These are phyloP conservation scores for Esox niger DNA, from an alignment of 2,113 vertebrate genomes.

Conservation along the genomic window DNA sequence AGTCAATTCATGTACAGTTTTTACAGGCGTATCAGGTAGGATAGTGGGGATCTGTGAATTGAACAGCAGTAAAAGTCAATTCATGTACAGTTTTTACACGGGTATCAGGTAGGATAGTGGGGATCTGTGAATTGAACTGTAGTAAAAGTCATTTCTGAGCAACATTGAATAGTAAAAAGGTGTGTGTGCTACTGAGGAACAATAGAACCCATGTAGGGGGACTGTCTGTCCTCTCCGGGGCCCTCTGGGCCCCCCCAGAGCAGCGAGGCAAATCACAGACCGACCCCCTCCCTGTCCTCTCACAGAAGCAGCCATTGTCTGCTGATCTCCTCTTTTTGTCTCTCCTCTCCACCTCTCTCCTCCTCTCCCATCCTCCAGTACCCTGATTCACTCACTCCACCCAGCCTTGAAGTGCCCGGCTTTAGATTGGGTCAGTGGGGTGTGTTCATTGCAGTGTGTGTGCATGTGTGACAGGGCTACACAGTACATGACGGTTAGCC, in stretches of 20 bases:
- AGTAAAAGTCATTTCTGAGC: too few species aligned
- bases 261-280: background rate
- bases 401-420: background rate
- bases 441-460: background rate
- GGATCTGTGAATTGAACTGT: too few species aligned
- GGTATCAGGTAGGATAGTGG: too few species aligned
- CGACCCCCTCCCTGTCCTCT: background rate
- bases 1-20: too few species aligned
- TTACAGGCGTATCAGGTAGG: too few species aligned
- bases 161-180: too few species aligned
- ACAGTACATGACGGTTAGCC: background rate
- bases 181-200: background rate
- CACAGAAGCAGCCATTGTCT: background rate
- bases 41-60: too few species aligned
- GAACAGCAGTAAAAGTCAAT: too few species aligned
- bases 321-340: background rate
- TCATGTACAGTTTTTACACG: too few species aligned
- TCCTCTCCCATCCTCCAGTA: conserved; percentile 7
- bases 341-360: conserved; percentile 7
- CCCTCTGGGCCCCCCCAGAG: background rate
- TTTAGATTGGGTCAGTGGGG: background rate
- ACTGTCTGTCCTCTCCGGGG: background rate
- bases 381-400: conserved; percentile 3
- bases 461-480: background rate
- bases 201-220: background rate